A percentile compares a stretch with the other conserved stretches of the same genome.
These are phyloP conservation scores for Procavia capensis DNA, from an alignment of 2,113 vertebrate genomes.

Conservation along the genomic window DNA sequence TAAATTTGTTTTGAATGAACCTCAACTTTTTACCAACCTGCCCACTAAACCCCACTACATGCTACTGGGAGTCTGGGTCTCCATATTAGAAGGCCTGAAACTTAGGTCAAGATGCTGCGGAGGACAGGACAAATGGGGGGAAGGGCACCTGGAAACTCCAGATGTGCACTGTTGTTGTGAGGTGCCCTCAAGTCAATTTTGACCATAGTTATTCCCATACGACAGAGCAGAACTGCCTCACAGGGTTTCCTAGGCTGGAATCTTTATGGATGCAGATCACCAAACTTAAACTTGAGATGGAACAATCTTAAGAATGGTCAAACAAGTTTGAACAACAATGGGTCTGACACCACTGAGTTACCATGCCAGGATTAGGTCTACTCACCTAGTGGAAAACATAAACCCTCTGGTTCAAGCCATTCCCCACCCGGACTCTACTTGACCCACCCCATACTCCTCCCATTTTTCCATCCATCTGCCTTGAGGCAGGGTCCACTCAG, in stretches of 20 bases:
- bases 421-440: neutral
- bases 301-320: slow-evolving; percentile 11
- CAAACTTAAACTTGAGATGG: neutral
- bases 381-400: neutral
- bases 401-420: neutral
- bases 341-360: neutral
- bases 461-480: neutral
- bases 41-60: neutral
- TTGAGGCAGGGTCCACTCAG: slow-evolving; percentile 47
- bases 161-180: neutral
- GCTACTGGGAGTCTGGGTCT: neutral
- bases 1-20: neutral
- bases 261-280: neutral
- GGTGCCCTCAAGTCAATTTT: neutral
- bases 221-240: neutral
- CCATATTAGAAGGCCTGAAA: neutral
- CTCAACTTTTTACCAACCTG: neutral
- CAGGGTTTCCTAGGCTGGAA: neutral
- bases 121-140: neutral
- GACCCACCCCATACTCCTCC: neutral
- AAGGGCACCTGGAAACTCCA: neutral
- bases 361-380: neutral
- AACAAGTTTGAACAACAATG: neutral
- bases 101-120: neutral
- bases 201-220: neutral